Conservation (phyloP, 2,113 vertebrate species). For the Phaethon lepturus region DNA sequence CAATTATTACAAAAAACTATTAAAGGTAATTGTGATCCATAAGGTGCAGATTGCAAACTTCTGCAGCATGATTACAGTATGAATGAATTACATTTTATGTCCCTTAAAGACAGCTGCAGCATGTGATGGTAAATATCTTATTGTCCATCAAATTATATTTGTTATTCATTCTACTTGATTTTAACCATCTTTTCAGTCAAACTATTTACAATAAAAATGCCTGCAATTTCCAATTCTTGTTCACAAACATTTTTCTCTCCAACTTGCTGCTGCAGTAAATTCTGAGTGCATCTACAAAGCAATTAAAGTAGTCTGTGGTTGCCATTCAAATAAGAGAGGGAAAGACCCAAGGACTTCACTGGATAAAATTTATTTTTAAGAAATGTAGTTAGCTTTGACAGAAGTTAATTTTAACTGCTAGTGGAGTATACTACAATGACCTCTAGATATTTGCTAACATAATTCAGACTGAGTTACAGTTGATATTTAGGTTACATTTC, state of each 20-base stretch:
- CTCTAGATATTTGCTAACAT: conserved; percentile 49
- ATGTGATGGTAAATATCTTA: conserved; percentile 79
- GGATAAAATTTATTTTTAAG: conserved; percentile 57
- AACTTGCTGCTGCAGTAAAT: conserved; percentile 73
- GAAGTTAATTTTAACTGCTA: conserved; percentile 63
- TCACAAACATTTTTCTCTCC: conserved; percentile 63
- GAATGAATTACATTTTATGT: conserved; percentile 83
- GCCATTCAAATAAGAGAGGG: conserved; percentile 62
- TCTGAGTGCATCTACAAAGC: conserved; percentile 73
- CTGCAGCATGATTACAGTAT: conserved; percentile 88
- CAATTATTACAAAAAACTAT: conserved; percentile 86
- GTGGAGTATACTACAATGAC: conserved; percentile 67
- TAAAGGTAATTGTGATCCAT: conserved; percentile 90
- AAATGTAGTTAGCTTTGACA: conserved; percentile 52
- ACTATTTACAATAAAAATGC: conserved; percentile 82
- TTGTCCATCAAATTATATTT: conserved; percentile 76
- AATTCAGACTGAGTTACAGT: conserved; percentile 53
- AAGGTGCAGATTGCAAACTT: conserved; percentile 91
- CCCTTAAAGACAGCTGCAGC: conserved; percentile 84
- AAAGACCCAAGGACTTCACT: not conserved
- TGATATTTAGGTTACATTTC: conserved; percentile 55
- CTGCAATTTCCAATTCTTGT: conserved; percentile 72
- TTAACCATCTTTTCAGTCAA: conserved; percentile 72
- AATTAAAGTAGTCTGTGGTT: conserved; percentile 73
- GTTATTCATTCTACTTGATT: conserved; percentile 78